Evolutionary conservation across 2,888 invertebrate genomes (phyloP).

Genomic region (Formica aserva): DNA sequence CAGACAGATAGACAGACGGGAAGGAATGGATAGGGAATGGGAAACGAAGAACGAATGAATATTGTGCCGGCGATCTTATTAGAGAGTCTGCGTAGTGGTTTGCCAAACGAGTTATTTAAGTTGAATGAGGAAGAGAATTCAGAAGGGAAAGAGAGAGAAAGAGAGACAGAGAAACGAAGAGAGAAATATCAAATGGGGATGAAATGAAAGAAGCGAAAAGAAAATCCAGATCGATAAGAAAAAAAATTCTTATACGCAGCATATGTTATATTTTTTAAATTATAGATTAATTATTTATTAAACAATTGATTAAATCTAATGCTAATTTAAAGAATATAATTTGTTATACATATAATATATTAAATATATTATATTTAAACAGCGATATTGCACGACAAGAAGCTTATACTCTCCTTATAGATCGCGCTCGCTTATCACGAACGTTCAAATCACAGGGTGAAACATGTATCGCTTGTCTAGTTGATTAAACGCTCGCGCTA

Average conservation of each 20-base stretch:
- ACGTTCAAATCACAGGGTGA: background rate
- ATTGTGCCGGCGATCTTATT: conserved; percentile 80
- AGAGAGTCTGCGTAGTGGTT: conserved; percentile 76
- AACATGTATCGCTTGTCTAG: background rate
- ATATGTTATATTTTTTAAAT: too few species aligned
- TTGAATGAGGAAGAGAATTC: conserved; percentile 67
- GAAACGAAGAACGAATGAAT: conserved; percentile 68
- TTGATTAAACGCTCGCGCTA: background rate
- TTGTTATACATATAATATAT: too few species aligned
- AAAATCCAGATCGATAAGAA: background rate
- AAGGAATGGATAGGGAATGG: conserved; percentile 46
- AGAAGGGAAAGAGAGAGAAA: conserved; percentile 42
- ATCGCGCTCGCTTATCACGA: conserved; percentile 53
- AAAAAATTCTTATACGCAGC: background rate
- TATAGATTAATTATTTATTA: too few species aligned
- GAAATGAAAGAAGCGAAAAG: conserved; percentile 38
- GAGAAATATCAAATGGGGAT: conserved; percentile 55
- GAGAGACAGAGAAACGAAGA: conserved; percentile 42
- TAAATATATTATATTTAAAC: conserved; percentile 59
- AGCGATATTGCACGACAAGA: conserved; percentile 31
- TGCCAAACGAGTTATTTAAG: conserved; percentile 81
- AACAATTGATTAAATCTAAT: too few species aligned
- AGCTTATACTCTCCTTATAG: conserved; percentile 62
- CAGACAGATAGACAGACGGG: conserved; percentile 21
- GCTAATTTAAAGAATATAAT: too few species aligned